A percentile compares a stretch with the other conserved stretches of the same genome.
Evolutionary conservation across 2,888 invertebrate genomes (phyloP).

Genomic region (Cosmorhoe ocellata): DNA sequence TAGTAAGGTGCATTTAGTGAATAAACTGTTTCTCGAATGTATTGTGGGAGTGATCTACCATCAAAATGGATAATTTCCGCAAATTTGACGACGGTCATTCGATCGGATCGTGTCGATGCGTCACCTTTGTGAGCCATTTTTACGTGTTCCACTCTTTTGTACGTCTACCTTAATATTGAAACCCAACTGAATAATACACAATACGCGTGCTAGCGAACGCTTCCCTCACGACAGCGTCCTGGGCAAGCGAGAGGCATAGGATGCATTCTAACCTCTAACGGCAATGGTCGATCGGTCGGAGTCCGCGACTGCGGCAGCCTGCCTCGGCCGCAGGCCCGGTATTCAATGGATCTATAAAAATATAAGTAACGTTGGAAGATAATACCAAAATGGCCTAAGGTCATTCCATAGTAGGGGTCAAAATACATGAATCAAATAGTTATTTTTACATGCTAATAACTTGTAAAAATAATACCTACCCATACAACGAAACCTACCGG

Average conservation of each 20-base stretch:
- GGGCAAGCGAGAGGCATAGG: neutral
- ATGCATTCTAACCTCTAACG: slow-evolving; percentile 20
- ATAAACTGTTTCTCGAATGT: slow-evolving; percentile 31
- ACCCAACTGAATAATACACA: neutral
- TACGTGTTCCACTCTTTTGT: slow-evolving; percentile 62
- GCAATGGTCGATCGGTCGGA: slow-evolving; percentile 6
- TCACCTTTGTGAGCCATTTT: slow-evolving; percentile 80
- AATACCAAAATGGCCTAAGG: too few species aligned
- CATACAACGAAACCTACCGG: too few species aligned
- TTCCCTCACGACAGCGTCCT: neutral
- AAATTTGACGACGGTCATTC: slow-evolving; percentile 65
- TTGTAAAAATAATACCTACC: too few species aligned
- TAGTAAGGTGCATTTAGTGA: slow-evolving; percentile 63
- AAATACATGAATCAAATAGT: too few species aligned
- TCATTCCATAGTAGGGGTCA: too few species aligned
- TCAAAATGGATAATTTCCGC: slow-evolving; percentile 34
- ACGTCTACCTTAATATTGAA: neutral
- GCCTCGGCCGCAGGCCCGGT: too few species aligned
- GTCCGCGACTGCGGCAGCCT: slow-evolving; percentile 2
- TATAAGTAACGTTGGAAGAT: too few species aligned
- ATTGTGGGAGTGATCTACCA: slow-evolving; percentile 38
- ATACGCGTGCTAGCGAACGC: neutral
- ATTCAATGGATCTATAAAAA: too few species aligned
- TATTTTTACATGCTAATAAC: too few species aligned
- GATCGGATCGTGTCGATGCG: slow-evolving; percentile 80